phyloP scores from a whole-genome alignment of 1,140 invertebrate genomes.

The Saccostrea cuccullata region DNA sequence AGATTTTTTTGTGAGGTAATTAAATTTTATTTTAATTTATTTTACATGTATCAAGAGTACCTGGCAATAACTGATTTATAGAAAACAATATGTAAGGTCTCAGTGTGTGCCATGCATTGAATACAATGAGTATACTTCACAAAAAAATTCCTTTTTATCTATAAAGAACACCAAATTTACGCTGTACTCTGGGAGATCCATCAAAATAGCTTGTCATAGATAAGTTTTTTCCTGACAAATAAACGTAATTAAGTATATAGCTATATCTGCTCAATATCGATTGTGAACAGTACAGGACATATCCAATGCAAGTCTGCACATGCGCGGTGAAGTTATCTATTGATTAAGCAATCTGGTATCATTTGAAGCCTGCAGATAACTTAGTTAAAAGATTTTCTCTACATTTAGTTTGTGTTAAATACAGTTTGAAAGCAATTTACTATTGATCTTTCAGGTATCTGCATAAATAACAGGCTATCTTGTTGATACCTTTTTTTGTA shows the following conservation, averaged over 20 bases:
- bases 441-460: constrained; percentile 27
- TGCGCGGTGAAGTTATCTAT: neutral
- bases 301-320: neutral
- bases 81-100: too few relatives aligned
- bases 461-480: constrained; percentile 12
- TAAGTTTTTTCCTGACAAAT: constrained; percentile 39
- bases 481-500: neutral
- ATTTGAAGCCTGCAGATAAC: constrained; percentile 33
- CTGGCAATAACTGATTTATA: too few relatives aligned
- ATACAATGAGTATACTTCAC: too few relatives aligned
- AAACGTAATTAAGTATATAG: constrained; percentile 40
- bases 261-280: neutral
- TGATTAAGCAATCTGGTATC: constrained; percentile 33
- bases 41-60: too few relatives aligned
- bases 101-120: too few relatives aligned
- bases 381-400: constrained; percentile 36
- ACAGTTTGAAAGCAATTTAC: constrained; percentile 26
- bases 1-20: too few relatives aligned
- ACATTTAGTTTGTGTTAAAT: constrained; percentile 32
- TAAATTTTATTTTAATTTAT: too few relatives aligned
- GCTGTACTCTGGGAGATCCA: neutral
- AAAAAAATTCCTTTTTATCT: neutral
- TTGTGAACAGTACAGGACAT: neutral
- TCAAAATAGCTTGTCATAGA: constrained; percentile 20
- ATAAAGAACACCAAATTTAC: neutral